phyloP scores from a whole-genome alignment of 1,140 invertebrate species.

The Saccostrea echinata region DNA sequence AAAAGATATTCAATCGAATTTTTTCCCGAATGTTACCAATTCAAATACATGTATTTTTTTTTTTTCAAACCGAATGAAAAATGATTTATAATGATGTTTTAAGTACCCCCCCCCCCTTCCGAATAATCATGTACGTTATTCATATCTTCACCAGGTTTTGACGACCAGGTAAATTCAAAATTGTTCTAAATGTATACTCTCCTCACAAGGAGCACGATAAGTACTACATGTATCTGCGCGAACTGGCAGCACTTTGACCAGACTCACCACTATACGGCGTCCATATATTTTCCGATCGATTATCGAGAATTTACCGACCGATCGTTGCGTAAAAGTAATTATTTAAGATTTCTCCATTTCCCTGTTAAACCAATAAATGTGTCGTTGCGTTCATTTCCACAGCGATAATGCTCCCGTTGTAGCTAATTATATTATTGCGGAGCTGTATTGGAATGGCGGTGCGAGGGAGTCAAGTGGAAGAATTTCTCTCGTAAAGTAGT shows the following conservation, averaged over 20 bases:
- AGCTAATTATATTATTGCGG: conserved; percentile 3
- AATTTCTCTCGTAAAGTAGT: conserved; percentile 32
- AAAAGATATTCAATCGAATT: too few relatives aligned
- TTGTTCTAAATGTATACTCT: too few relatives aligned
- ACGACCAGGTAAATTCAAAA: too few relatives aligned
- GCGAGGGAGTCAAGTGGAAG: conserved; percentile 19
- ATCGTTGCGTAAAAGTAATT: conserved; percentile 37
- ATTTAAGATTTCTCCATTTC: conserved; percentile 37
- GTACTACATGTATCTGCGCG: too few relatives aligned
- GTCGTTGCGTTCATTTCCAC: conserved; percentile 15
- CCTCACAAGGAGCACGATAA: too few relatives aligned
- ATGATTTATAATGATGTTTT: too few relatives aligned
- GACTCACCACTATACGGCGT: not conserved
- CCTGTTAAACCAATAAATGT: conserved; percentile 24
- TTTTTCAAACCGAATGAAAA: too few relatives aligned
- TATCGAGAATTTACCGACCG: conserved; percentile 6
- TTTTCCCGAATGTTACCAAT: too few relatives aligned
- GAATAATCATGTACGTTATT: too few relatives aligned
- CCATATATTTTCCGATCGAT: not conserved
- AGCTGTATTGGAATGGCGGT: conserved; percentile 17
- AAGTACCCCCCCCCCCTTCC: too few relatives aligned
- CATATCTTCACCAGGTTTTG: too few relatives aligned
- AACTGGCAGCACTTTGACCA: not conserved
- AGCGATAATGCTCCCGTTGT: conserved; percentile 23
- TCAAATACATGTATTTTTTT: too few relatives aligned